Evolutionary conservation across 53 echinoderm and acorn worm species (phyloP).

Genomic region (Pentamera pediparva): DNA sequence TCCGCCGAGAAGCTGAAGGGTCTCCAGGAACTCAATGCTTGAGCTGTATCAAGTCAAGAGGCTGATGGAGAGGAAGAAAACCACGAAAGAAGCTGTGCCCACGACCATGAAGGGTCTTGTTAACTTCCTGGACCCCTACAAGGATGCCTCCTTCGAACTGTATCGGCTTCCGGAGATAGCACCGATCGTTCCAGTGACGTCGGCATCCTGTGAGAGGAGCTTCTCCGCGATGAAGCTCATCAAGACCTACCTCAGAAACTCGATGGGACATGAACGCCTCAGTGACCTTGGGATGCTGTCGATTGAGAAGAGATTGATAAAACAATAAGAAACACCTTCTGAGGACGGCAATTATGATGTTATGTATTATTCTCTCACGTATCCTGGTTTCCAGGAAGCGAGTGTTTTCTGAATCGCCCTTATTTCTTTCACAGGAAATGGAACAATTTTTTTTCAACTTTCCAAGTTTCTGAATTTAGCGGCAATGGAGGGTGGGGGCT

Average conservation of each 20-base stretch:
- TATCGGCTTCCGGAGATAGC: background rate
- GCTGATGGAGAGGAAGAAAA: background rate
- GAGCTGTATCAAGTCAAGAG: background rate
- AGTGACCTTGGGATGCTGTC: constrained; percentile 2
- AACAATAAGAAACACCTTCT: no score
- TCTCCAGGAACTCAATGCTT: no score
- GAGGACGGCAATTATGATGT: no score
- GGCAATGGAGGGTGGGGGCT: no score
- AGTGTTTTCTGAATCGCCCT: no score
- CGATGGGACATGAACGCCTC: constrained; percentile 22
- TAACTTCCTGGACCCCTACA: background rate
- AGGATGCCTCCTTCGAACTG: constrained; percentile 9
- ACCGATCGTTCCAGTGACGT: background rate
- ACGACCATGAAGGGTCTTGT: background rate
- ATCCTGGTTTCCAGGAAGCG: no score
- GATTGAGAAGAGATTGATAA: background rate
- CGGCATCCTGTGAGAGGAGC: background rate
- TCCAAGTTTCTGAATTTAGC: no score
- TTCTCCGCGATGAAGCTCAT: constrained; percentile 18
- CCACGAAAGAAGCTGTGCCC: background rate
- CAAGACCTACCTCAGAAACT: constrained; percentile 13
- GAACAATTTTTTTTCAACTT: no score
- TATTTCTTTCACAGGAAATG: no score
- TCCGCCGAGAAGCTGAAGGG: no score
- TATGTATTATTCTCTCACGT: no score